Base-by-base conservation (phyloP, 1,140 invertebrate genomes). In the Trichoplusia ni region DNA sequence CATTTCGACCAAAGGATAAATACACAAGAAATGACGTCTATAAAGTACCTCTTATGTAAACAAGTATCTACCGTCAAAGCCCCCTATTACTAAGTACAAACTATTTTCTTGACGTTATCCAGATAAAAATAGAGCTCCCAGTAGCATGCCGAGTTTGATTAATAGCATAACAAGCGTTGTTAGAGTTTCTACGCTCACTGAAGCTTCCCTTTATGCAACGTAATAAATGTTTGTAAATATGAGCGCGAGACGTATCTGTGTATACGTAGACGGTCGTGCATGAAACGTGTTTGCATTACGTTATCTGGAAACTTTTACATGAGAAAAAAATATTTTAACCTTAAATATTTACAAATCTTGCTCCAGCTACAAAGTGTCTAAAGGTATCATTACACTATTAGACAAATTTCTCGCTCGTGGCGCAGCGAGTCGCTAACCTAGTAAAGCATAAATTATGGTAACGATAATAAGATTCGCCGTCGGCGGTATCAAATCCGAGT, bases 141-240 rank as follows among this genome's bases (percentile, higher is more conserved):
- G 33, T 33, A 33, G 14, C 21, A 11, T 19, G 27, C 27, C 9
- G 5, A 25, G 23, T 18, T 1, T 58, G 54, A 58, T 42, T 40
- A 25, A 58, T 29, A 29, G 23, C 13, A 58, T 42, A 58, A 44
- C 54, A 44, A 58, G 38, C 38, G n/a, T 25, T 58, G 38, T 42
- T 27, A 23, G 37, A 29, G 27, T 58, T 54, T 44, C 37, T 44
- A 27, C 53, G 25, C 33, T 54, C 19, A 54, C 51, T 54, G 37
- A 44, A 58, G 54, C 54, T 58, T 21, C 11, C 14, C 37, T 58
- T 58, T 58, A 44, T 58, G 38, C 35, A 58, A 23, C 37, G 38
- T 38, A 31, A 44, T 44, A 58, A 58, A 31, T 58, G 23, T 58
- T 58, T 58, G 54, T 58, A 58, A 58, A 58, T 31, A 58, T 44